Base-by-base conservation (phyloP, 1,140 invertebrate species). In the Callitettix versicolor region DNA sequence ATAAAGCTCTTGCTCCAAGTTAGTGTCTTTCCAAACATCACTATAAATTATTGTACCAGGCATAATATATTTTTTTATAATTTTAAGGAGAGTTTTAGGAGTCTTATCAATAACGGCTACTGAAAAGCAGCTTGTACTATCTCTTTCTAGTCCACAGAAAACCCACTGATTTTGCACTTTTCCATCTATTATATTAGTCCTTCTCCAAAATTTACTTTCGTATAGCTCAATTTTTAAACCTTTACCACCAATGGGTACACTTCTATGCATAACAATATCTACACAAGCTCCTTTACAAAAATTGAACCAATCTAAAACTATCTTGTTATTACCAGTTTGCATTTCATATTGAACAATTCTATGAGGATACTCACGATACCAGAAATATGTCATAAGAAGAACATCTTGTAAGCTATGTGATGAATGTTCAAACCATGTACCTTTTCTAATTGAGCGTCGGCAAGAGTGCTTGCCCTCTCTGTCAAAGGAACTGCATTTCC, bases 121-220 rank as follows among this genome's bases (percentile, higher is more conserved):
- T 20, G 36, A 38, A 38, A 51, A 51, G 21, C 48, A 51, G 14
- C 18, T 51, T 5, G 48, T 51, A 14, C 3, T 51, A 20, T 51
- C 48, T 38, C 17, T 21, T 26, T 51, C 48, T 7, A 51, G 34
- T 3, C 48, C 48, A 38, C 48, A 51, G 33, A 51, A 51, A 17
- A 51, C 21, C 48, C 48, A 51, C 14, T 51, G 48, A 26, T 38
- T 51, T 18, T 36, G 17, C n/a, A 51, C 48, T 38, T 38, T 51
- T 15, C 36, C 12, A 21, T 51, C 33, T 11, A 21, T 34, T 18
- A 30, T 34, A 36, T 51, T 30, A 21, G 11, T 38, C n/a, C 48
- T 14, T 51, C 36, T 51, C 48, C 48, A 51, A 38, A 51, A 51
- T 20, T 51, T 51, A 26, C 48, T 51, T 51, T 51, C 48, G 36